phyloP scores from a whole-genome alignment of 2,888 invertebrate genomes.

The Dryococelus australis region DNA sequence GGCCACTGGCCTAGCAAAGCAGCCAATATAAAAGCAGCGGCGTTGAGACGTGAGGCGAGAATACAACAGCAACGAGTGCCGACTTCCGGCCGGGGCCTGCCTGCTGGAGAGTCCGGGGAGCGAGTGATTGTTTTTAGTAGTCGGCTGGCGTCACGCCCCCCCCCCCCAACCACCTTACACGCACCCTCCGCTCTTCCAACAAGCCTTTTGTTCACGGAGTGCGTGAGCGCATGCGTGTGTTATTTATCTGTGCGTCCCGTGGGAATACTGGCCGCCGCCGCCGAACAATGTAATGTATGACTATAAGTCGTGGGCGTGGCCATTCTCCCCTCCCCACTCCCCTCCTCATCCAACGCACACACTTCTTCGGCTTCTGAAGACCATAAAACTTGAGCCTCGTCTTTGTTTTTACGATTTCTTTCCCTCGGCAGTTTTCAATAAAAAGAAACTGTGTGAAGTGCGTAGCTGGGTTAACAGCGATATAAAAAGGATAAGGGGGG shows the following conservation, averaged over 20 bases:
- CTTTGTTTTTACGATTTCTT: background rate
- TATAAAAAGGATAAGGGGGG: background rate
- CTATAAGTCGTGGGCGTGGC: background rate
- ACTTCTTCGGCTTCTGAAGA: background rate
- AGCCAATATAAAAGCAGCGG: no score
- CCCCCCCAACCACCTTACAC: no score
- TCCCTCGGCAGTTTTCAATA: conserved; percentile 5
- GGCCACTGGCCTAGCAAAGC: no score
- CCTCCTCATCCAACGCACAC: background rate
- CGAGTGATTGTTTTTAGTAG: background rate
- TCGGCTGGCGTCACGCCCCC: background rate
- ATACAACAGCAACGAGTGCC: background rate
- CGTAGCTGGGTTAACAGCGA: background rate
- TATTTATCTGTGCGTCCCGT: background rate
- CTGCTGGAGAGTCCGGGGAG: background rate
- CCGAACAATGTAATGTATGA: conserved; percentile 10
- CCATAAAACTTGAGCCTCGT: background rate
- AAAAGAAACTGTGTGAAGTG: background rate
- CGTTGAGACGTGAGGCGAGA: no score
- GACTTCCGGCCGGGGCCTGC: conserved; percentile 5
- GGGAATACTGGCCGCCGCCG: background rate
- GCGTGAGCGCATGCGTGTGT: background rate
- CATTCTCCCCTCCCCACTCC: background rate
- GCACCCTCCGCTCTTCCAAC: background rate
- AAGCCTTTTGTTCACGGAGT: background rate